Base-by-base conservation (phyloP, 2,888 invertebrate genomes). In the Standfussiana lucernea region DNA sequence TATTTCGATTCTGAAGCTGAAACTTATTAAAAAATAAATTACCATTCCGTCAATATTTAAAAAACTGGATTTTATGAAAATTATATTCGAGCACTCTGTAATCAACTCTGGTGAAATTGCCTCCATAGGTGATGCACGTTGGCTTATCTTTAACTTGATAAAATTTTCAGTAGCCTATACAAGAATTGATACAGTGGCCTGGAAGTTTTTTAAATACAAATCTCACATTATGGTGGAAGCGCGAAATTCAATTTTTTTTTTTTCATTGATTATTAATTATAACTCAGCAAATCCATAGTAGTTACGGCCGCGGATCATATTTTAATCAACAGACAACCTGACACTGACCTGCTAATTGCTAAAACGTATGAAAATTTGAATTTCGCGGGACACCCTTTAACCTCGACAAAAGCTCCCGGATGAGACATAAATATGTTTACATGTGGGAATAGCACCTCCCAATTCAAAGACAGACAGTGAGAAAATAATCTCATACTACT, bases 1-100 rank as follows among this genome's bases (percentile, higher is more conserved):
- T 69, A 82, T 83, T 86, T 68, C 61, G 15, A 66, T 72, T 70
- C 32, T 72, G 42, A 28, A 56, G 32, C 37, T 72, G 42, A 28
- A 56, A n/a, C 37, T 56, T 50, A 15, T 32, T 42, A 35, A 50
- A 45, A 56, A 56, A n/a, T 24, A 3, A 67, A 67, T 37, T 28
- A 35, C 4, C 1, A 11, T 62, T 56, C 15, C 28, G 24, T 37
- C 4, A 53, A 65, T 82, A 76, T 76, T 50, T 28, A 35, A 15
- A 42, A 6, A 47, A 45, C n/a, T 35, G 8, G 18, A 40, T 35
- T 13, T 0, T 59, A 11, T 59, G 37, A 5, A 28, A n/a, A 21
- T 59, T 32, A 32, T n/a, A 21, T 15, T 15, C 5, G 13, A 10
- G 2, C 7, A 6, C 37, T 32, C 6, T 21, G 18, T 50, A 32